Evolutionary conservation across 2,113 vertebrate genomes (phyloP).

Genomic region (Nettapus auritus): DNA sequence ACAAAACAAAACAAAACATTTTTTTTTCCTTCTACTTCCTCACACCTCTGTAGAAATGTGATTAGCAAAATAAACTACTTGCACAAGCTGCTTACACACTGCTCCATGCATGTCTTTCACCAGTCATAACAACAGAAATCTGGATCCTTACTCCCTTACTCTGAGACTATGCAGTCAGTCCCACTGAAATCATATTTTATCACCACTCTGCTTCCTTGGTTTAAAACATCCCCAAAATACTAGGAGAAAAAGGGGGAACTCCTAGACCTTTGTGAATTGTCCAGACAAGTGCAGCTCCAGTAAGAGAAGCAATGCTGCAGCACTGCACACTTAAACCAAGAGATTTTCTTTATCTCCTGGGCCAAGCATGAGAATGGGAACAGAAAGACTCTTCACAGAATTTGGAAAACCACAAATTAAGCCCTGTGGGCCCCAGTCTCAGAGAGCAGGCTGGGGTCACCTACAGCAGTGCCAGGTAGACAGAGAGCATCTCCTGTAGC

Average conservation of each 20-base stretch:
- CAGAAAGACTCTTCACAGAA: neutral
- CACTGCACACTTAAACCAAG: accelerated
- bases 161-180: neutral
- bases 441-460: accelerated
- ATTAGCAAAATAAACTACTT: neutral
- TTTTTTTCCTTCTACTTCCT: neutral
- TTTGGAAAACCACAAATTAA: neutral
- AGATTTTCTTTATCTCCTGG: neutral
- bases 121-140: neutral
- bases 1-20: neutral
- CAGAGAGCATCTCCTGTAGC: accelerated
- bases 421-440: accelerated
- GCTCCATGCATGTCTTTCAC: neutral
- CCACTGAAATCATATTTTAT: neutral
- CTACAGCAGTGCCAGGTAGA: neutral
- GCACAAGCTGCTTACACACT: neutral
- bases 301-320: neutral
- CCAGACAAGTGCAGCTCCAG: neutral
- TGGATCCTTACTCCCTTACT: neutral
- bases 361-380: neutral
- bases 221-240: neutral
- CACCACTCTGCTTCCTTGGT: neutral
- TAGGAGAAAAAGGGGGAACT: neutral
- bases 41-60: neutral
- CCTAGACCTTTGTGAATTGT: neutral